Percentiles rank a stretch among this genome's conserved stretches.
These are phyloP conservation scores for Metridium senile DNA, from an alignment of 92 coral and sea anemone species.

Conservation along the genomic window DNA sequence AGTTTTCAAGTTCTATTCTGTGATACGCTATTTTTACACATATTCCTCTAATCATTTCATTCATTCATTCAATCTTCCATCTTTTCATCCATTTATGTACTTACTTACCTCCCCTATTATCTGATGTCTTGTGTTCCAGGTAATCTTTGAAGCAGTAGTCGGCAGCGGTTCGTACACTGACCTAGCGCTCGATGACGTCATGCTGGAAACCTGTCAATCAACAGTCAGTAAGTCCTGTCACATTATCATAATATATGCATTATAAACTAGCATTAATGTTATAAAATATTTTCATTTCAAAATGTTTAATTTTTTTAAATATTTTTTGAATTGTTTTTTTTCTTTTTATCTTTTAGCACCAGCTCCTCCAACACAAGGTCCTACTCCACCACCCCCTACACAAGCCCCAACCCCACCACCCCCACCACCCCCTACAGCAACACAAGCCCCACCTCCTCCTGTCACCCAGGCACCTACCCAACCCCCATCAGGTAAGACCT, in stretches of 20 bases:
- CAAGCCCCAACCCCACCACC: conserved; percentile 17
- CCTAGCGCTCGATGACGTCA: conserved; percentile 62
- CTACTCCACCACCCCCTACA: conserved; percentile 28
- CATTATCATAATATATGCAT: background rate
- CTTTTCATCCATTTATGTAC: no score
- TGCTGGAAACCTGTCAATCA: conserved; percentile 25
- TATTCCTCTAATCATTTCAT: no score
- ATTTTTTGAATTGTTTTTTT: background rate
- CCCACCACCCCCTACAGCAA: conserved; percentile 19
- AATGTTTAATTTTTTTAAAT: background rate
- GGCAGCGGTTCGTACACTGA: conserved; percentile 15
- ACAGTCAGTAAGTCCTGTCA: conserved; percentile 3
- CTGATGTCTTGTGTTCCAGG: conserved; percentile 13
- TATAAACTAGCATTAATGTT: no score
- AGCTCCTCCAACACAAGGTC: conserved; percentile 16
- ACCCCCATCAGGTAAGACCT: conserved; percentile 26
- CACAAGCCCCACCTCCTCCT: conserved; percentile 39
- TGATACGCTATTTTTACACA: no score
- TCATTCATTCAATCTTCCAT: no score
- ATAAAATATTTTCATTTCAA: background rate
- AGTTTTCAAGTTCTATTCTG: no score
- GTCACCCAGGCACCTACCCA: conserved; percentile 30
- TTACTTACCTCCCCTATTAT: no score
- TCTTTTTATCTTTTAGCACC: background rate
- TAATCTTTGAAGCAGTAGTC: conserved; percentile 43